Evolutionary conservation across 2,888 invertebrate species (phyloP).

Genomic region (Plebejus anna): DNA sequence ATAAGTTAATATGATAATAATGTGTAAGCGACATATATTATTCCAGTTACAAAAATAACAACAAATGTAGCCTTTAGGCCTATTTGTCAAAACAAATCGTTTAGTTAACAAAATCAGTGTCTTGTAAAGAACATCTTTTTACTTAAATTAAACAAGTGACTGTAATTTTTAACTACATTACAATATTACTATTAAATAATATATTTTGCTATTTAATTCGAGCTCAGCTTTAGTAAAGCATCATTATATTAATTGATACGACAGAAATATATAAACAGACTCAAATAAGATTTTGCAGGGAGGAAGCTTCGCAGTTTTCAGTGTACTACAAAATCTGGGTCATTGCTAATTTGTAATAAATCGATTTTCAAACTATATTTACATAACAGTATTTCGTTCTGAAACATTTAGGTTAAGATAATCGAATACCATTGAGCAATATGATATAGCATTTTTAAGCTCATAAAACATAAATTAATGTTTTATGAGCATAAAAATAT

Average conservation of each 20-base stretch:
- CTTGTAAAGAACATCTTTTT: neutral
- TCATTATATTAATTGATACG: neutral
- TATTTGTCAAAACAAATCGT: neutral
- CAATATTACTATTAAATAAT: neutral
- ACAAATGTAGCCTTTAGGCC: slow-evolving; percentile 8
- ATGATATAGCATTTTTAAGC: neutral
- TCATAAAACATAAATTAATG: neutral
- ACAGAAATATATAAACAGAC: neutral
- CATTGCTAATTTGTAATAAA: neutral
- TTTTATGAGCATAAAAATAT: neutral
- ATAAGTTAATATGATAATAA: neutral
- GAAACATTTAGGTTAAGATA: neutral
- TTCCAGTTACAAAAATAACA: neutral
- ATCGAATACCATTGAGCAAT: neutral
- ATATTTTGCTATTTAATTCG: slow-evolving; percentile 1
- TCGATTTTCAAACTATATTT: neutral
- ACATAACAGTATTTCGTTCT: neutral
- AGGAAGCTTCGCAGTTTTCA: neutral
- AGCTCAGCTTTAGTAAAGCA: neutral
- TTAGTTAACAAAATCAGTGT: neutral
- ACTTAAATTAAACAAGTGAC: neutral
- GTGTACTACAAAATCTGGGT: too few relatives aligned
- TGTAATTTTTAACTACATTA: neutral
- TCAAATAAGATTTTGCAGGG: neutral
- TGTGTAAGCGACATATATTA: neutral